A percentile compares a stretch with the other conserved stretches of the same genome.
Evolutionary conservation across 2,113 vertebrate genomes (phyloP).

Genomic region (Dasypus novemcinctus): DNA sequence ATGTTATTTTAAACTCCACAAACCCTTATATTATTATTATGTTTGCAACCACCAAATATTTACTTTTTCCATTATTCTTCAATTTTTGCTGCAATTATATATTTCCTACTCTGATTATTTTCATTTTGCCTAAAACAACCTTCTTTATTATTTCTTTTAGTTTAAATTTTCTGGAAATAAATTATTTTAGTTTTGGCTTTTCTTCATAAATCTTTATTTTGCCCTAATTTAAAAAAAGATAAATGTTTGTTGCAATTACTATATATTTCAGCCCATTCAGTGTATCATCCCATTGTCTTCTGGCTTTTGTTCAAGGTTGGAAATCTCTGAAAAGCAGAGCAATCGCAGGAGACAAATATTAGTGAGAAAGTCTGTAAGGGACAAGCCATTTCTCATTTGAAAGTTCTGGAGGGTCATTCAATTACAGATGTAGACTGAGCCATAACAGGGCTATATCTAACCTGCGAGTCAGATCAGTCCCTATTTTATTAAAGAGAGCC

Average conservation of each 20-base stretch:
- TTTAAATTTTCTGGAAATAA: neutral
- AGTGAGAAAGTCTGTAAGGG: neutral
- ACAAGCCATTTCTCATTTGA: neutral
- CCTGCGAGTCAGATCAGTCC: fast-evolving
- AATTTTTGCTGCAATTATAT: neutral
- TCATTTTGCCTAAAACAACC: neutral
- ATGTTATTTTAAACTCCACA: neutral
- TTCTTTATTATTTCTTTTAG: neutral
- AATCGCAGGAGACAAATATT: neutral
- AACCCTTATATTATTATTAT: neutral
- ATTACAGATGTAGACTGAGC: neutral
- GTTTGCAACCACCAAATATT: no score
- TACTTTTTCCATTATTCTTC: neutral
- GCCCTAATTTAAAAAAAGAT: neutral
- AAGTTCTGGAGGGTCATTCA: neutral
- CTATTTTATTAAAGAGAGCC: neutral
- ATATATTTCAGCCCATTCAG: neutral
- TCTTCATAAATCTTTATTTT: neutral
- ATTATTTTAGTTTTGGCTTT: neutral
- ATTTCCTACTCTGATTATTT: neutral
- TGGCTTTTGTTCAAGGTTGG: neutral
- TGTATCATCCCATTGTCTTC: neutral
- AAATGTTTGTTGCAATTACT: neutral
- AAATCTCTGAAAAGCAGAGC: neutral
- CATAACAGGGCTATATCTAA: neutral